Evolutionary conservation across 2,113 vertebrate genomes (phyloP).

Genomic region (Bagarius yarrelli): DNA sequence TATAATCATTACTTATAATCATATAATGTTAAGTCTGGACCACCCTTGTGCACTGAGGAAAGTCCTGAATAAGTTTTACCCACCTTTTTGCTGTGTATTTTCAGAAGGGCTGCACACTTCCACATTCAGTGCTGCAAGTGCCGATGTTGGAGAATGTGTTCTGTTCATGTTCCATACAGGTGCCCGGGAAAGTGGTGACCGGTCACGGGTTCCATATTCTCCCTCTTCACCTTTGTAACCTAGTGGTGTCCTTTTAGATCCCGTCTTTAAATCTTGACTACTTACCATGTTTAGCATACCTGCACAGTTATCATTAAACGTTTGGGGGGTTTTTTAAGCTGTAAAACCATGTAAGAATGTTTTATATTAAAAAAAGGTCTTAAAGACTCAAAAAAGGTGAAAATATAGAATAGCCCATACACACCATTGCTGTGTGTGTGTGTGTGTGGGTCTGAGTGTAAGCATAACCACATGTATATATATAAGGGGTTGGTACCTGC

Average conservation of each 20-base stretch:
- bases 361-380: not conserved
- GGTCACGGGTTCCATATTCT: conserved; percentile 18
- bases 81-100: conserved; percentile 43
- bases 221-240: conserved; percentile 35
- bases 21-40: not conserved
- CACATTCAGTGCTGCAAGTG: not conserved
- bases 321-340: not conserved
- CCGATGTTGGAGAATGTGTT: conserved; percentile 56
- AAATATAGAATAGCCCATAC: not conserved
- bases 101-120: not conserved
- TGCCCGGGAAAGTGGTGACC: conserved; percentile 57
- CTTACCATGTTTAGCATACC: conserved; percentile 24
- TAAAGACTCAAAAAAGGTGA: not conserved
- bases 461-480: not conserved
- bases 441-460: not conserved
- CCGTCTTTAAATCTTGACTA: not conserved
- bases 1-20: not conserved
- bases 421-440: not conserved
- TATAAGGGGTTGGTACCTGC: conserved; percentile 7
- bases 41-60: not conserved
- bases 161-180: conserved; percentile 49
- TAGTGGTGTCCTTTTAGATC: not conserved
- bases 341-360: not conserved
- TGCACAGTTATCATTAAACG: not conserved
- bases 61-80: not conserved